Evolutionary conservation across 2,113 vertebrate species (phyloP).

Genomic region (Myiozetetes cayanensis): DNA sequence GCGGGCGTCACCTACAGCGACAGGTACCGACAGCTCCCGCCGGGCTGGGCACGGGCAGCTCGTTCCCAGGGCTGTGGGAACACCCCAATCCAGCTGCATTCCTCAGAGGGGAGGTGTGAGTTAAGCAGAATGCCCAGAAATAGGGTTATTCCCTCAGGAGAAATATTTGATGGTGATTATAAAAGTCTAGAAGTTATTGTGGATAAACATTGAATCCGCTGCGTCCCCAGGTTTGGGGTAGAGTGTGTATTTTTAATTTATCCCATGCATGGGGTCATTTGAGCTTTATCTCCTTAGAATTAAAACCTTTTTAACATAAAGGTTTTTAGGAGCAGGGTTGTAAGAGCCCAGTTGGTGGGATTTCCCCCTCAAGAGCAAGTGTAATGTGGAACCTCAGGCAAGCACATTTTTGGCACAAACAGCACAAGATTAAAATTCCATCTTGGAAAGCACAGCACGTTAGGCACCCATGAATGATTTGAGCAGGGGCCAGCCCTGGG

Average conservation of each 20-base stretch:
- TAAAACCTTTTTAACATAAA: too few relatives aligned
- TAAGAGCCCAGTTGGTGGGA: not conserved
- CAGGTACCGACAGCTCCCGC: not conserved
- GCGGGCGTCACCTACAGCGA: slow-evolving; percentile 20
- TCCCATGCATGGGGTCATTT: not conserved
- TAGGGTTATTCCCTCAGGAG: not conserved
- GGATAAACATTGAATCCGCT: accelerated
- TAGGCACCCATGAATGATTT: not conserved
- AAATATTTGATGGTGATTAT: not conserved
- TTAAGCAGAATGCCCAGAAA: not conserved
- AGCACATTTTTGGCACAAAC: not conserved
- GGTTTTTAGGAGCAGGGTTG: not conserved
- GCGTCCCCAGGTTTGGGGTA: not conserved
- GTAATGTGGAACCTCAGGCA: not conserved
- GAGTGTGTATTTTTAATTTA: accelerated
- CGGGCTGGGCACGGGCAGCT: accelerated
- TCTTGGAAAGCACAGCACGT: accelerated
- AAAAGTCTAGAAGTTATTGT: not conserved
- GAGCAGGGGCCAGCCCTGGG: not conserved
- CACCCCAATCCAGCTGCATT: too few relatives aligned
- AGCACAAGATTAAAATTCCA: not conserved
- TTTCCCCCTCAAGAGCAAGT: not conserved
- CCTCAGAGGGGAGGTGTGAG: not conserved
- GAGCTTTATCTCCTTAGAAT: not conserved
- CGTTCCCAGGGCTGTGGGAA: not conserved